These are phyloP conservation scores for Drosophila fuyamai DNA, from an alignment of 1,140 invertebrate genomes.

Conservation along the genomic window DNA sequence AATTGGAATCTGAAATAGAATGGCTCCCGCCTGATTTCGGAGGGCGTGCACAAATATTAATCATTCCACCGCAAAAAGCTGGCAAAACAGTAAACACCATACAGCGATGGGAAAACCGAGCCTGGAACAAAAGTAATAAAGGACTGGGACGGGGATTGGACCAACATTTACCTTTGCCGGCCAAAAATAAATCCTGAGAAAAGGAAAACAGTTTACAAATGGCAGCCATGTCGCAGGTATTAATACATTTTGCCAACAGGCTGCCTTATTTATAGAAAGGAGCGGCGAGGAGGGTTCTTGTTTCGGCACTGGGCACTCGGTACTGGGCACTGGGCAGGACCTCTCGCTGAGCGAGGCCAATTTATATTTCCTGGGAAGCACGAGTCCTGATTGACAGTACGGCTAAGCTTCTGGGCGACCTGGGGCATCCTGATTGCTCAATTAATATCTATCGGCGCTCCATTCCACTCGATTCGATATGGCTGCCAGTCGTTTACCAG, in stretches of 20 bases:
- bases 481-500: not conserved
- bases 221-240: conserved; percentile 40
- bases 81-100: conserved; percentile 28
- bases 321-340: too few relatives aligned
- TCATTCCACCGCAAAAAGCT: conserved; percentile 44
- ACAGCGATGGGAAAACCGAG: conserved; percentile 6
- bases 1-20: conserved; percentile 38
- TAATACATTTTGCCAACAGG: conserved; percentile 38
- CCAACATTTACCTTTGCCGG: conserved; percentile 39
- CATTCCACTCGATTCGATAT: conserved; percentile 1
- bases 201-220: conserved; percentile 47
- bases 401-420: conserved; percentile 2
- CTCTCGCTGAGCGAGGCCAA: conserved; percentile 4
- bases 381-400: conserved; percentile 23
- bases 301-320: too few relatives aligned
- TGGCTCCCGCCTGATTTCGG: conserved; percentile 20
- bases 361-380: conserved; percentile 19
- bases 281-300: not conserved
- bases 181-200: conserved; percentile 43
- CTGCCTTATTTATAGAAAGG: conserved; percentile 24
- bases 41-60: conserved; percentile 54
- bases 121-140: conserved; percentile 1
- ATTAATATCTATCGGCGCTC: conserved; percentile 24
- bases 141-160: not conserved
- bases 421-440: conserved; percentile 37